Conservation (phyloP, 1,140 invertebrate species). For the Drosophila pandora region DNA sequence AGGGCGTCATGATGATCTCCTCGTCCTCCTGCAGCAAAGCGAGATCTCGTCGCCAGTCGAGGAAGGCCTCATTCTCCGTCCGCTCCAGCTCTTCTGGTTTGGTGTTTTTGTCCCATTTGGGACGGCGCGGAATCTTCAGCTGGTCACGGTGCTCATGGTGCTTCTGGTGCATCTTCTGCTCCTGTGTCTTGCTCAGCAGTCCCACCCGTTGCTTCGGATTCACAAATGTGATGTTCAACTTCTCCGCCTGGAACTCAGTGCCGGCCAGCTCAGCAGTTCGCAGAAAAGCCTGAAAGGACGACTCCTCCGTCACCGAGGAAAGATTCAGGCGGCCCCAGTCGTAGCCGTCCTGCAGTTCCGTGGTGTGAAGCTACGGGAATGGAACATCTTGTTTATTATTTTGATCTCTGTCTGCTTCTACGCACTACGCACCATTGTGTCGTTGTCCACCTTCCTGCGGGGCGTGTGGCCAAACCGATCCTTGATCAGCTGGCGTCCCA, state of each 20-base stretch:
- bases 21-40: slow-evolving; percentile 92
- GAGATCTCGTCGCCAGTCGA: slow-evolving; percentile 94
- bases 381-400: slow-evolving; percentile 14
- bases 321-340: slow-evolving; percentile 95
- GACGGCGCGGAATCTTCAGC: slow-evolving; percentile 93
- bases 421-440: slow-evolving; percentile 85
- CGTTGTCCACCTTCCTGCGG: slow-evolving; percentile 86
- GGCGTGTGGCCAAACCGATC: slow-evolving; percentile 88
- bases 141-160: slow-evolving; percentile 88
- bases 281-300: slow-evolving; percentile 97
- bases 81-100: slow-evolving; percentile 90
- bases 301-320: slow-evolving; percentile 97
- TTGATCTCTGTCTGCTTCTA: slow-evolving; percentile 4
- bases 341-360: slow-evolving; percentile 94
- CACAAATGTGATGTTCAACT: slow-evolving; percentile 89
- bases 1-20: slow-evolving; percentile 95
- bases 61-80: slow-evolving; percentile 92
- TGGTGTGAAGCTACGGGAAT: slow-evolving; percentile 90
- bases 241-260: slow-evolving; percentile 96
- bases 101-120: slow-evolving; percentile 91
- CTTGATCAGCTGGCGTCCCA: slow-evolving; percentile 91
- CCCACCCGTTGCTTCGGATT: slow-evolving; percentile 86
- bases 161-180: slow-evolving; percentile 85
- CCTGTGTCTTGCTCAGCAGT: slow-evolving; percentile 88
- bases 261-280: slow-evolving; percentile 96